Evolutionary conservation across 2,113 vertebrate species (phyloP).

Genomic region (Salminus brasiliensis): DNA sequence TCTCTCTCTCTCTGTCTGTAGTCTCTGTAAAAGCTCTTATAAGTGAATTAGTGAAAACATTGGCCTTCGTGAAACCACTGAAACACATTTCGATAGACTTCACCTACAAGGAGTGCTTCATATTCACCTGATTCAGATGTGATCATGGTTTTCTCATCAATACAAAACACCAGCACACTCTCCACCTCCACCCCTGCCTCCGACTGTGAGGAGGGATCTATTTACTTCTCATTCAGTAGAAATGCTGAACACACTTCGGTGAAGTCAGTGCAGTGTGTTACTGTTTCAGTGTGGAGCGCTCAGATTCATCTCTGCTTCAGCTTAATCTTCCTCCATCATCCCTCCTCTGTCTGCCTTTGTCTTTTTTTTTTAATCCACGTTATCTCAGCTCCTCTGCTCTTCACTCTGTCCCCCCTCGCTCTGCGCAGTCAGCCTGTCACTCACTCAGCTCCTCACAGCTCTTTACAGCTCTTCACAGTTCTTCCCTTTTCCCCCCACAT

Average conservation of each 20-base stretch:
- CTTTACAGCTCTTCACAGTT: too few relatives aligned
- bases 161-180: constrained; percentile 16
- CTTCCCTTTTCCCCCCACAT: background rate
- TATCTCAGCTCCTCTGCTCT: background rate
- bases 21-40: too few relatives aligned
- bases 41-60: too few relatives aligned
- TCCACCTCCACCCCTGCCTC: background rate
- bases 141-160: background rate
- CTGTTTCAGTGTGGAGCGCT: too few relatives aligned
- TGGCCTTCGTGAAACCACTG: too few relatives aligned
- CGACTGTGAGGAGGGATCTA: background rate
- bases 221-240: too few relatives aligned
- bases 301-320: background rate
- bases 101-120: too few relatives aligned
- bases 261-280: background rate
- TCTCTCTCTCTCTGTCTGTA: background rate
- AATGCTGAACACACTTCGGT: background rate
- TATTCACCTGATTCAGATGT: background rate
- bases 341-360: background rate
- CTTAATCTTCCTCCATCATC: background rate
- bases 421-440: background rate
- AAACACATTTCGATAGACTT: too few relatives aligned
- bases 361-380: background rate
- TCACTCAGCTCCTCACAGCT: too few relatives aligned
- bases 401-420: background rate